Evolutionary conservation across 2,113 vertebrate species (phyloP).

Genomic region (Oryzias javanicus): DNA sequence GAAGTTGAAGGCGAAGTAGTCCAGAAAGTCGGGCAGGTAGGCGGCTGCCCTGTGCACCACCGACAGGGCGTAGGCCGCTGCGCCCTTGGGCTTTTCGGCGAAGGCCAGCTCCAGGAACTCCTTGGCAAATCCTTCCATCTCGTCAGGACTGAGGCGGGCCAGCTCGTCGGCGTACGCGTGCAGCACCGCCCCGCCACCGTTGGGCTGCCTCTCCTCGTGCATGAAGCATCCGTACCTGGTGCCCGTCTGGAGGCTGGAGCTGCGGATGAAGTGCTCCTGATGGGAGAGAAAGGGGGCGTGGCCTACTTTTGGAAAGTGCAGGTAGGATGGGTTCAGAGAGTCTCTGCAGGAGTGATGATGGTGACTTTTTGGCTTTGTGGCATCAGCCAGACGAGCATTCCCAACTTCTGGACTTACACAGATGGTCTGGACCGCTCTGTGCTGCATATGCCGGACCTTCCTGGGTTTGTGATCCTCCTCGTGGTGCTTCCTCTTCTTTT

Average conservation of each 20-base stretch:
- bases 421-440: conserved; percentile 93
- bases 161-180: conserved; percentile 97
- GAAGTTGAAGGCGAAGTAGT: conserved; percentile 99
- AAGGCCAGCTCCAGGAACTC: conserved; percentile 94
- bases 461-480: conserved; percentile 84
- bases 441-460: conserved; percentile 82
- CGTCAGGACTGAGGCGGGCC: conserved; percentile 86
- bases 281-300: conserved; percentile 88
- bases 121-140: conserved; percentile 91
- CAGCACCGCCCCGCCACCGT: conserved; percentile 90
- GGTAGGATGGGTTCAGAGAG: conserved; percentile 67
- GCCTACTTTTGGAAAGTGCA: conserved; percentile 80
- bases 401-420: conserved; percentile 79
- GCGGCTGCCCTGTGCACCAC: conserved; percentile 93
- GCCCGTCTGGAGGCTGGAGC: conserved; percentile 87
- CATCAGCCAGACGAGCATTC: conserved; percentile 66
- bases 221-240: conserved; percentile 88
- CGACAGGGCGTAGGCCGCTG: conserved; percentile 89
- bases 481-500: conserved; percentile 93
- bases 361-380: conserved; percentile 81
- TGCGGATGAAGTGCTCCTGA: conserved; percentile 93
- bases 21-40: conserved; percentile 96
- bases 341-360: conserved; percentile 63
- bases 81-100: conserved; percentile 87
- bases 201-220: conserved; percentile 93